Conservation (phyloP, 1,140 invertebrate species). For the Eumeta japonica region DNA sequence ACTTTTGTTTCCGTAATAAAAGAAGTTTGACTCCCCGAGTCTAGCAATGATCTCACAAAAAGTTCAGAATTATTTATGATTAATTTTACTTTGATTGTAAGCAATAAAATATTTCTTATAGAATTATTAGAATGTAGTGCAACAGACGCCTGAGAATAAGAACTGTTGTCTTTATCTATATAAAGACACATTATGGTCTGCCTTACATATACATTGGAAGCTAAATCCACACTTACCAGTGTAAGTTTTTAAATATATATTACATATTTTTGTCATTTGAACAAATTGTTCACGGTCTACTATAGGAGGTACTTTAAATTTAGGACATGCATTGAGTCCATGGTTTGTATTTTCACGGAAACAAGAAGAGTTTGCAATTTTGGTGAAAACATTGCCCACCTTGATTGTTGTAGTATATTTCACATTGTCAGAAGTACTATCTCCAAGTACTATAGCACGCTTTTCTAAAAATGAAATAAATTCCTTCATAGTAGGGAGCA, state of each 20-base stretch:
- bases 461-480: slow-evolving; percentile 15
- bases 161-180: slow-evolving; percentile 4
- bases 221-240: slow-evolving; percentile 9
- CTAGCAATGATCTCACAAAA: slow-evolving; percentile 12
- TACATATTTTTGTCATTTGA: slow-evolving; percentile 8
- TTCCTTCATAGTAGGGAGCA: slow-evolving; percentile 11
- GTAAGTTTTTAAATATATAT: no score
- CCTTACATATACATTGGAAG: slow-evolving; percentile 15
- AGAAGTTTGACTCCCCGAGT: slow-evolving; percentile 13
- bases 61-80: slow-evolving; percentile 7
- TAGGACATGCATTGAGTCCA: slow-evolving; percentile 8
- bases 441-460: slow-evolving; percentile 15
- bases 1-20: slow-evolving; percentile 14
- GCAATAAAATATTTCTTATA: slow-evolving; percentile 7
- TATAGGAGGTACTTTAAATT: slow-evolving; percentile 8
- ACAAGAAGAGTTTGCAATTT: slow-evolving; percentile 8
- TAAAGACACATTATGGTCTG: slow-evolving; percentile 12
- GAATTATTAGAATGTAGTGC: neutral
- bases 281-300: slow-evolving; percentile 3
- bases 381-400: slow-evolving; percentile 6
- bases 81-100: slow-evolving; percentile 12
- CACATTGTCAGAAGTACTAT: no score
- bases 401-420: no score
- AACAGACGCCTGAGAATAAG: no score
- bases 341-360: no score